Base-by-base conservation (phyloP, 2,888 invertebrate genomes). In the Mythimna vitellina region DNA sequence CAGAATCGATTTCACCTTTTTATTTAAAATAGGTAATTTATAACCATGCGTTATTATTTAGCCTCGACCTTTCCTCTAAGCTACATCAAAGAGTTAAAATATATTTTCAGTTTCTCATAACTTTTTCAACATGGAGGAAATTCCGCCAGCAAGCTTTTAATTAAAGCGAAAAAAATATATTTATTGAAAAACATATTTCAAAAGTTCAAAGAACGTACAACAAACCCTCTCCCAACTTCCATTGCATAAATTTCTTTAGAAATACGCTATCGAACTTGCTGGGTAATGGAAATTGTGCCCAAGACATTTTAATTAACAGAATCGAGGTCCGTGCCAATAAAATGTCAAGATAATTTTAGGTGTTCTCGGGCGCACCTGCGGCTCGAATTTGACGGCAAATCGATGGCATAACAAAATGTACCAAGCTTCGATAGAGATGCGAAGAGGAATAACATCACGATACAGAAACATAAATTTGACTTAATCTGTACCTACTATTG, bases 271-370 rank as follows among this genome's bases (percentile, higher is more conserved):
- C 77, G 29, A 76, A 76, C 65, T 73, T 64, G 61, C 38, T 78
- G 68, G 75, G 66, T 78, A 87, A 85, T 78, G 75, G 81, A 85
- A 83, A 85, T 87, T 83, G 79, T 86, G 64, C 68, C 80, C 71
- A 85, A 90, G 88, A 90, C 89, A 82, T 90, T 93, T 92, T 92
- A 94, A 93, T 94, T 92, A 92, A 89, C 88, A 88, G 85, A 89
- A 86, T 88, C 89, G 89, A 89, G 82, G 81, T 74, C 78, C 78
- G 82, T 87, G 91, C 91, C 91, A 93, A 92, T 93, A 92, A 92
- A 92, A 89, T 87, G 91, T 91, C 92, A 89, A 92, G 93, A 94
- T 93, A 92, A 92, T 92, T 93, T 92, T 88, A 89, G 89, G 86
- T 85, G 88, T 81, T 88, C 87, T 73, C 81, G 69, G 71, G 86